Evolutionary conservation across 2,113 vertebrate genomes (phyloP), one percentile per base, ranked within the genome.

Genomic region (Piprites chloris): DNA sequence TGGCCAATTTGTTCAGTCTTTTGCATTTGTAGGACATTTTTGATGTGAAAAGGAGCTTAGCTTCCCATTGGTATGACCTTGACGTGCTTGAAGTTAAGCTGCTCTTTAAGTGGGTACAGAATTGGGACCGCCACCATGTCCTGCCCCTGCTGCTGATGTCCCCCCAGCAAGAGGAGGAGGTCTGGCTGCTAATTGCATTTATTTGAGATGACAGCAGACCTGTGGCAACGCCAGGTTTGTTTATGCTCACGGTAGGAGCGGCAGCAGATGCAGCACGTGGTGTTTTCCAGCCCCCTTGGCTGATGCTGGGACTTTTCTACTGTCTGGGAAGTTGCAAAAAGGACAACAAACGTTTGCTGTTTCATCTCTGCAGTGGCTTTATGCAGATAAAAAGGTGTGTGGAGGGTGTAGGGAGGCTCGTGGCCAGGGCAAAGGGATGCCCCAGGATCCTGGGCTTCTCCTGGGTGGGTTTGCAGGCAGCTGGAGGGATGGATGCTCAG

Each of bases 211-310:
- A 63, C 4, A 41, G 52, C 80, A 84, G 84, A 47, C 27, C 81
- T 56, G 65, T 50, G 93, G 52, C 55, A 27, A 3, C 1, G 6
- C 62, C 0, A 1, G 28, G 23, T 62, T 62, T 68, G 62, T 52
- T 85, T 68, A 12, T 58, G 37, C 28, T 85, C 71, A 5, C 0
- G 3, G 41, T 12, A 35, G 80, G 47, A 84, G 79, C 1, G 2
- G 44, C 1, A 32, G 41, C 77, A 33, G 46, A 55, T 47, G 59
- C 11, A 18, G 59, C 47, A 73, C 3, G 1, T 5, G 14, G 76
- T 0, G 0, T 66, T 68, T 69, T 39, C 55, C 79, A 59, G 52
- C 76, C 10, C 39, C 0, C 0, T 33, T 28, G 76, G 26, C 39
- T 2, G 3, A 55, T 41, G 42, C 62, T 2, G 11, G 23, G 56